Conservation (phyloP, 2,888 invertebrate species). For the Globia sparganii region DNA sequence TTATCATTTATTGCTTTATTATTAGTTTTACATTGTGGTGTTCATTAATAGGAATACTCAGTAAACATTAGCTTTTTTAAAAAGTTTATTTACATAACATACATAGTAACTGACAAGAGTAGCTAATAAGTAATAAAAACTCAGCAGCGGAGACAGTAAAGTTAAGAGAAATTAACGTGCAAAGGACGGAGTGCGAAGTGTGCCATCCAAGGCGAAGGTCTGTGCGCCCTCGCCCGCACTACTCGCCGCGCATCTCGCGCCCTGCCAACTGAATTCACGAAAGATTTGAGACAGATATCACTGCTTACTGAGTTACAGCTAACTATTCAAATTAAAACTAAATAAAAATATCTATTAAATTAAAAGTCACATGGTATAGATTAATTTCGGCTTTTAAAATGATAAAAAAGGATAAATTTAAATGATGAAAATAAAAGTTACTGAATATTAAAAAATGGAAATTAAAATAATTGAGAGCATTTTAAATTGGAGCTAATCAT, state of each 20-base stretch:
- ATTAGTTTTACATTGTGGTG: slow-evolving; percentile 65
- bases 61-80: slow-evolving; percentile 77
- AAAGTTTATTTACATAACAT: slow-evolving; percentile 89
- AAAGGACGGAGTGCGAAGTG: slow-evolving; percentile 51
- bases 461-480: slow-evolving; percentile 47
- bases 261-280: slow-evolving; percentile 65
- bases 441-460: slow-evolving; percentile 54
- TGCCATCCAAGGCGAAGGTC: slow-evolving; percentile 22
- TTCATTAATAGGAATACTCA: slow-evolving; percentile 74
- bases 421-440: slow-evolving; percentile 63
- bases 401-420: slow-evolving; percentile 50
- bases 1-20: slow-evolving; percentile 41
- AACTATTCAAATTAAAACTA: slow-evolving; percentile 80
- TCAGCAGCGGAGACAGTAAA: slow-evolving; percentile 74
- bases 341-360: slow-evolving; percentile 80
- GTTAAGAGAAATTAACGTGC: slow-evolving; percentile 58
- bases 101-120: slow-evolving; percentile 84
- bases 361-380: slow-evolving; percentile 70
- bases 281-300: slow-evolving; percentile 76
- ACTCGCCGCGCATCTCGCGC: slow-evolving; percentile 48
- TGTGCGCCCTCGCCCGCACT: slow-evolving; percentile 46
- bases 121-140: slow-evolving; percentile 82
- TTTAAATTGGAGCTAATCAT: slow-evolving; percentile 49
- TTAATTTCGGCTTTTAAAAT: slow-evolving; percentile 56
- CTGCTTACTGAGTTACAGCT: slow-evolving; percentile 80